Evolutionary conservation across 1,140 invertebrate genomes (phyloP), one percentile per base, ranked within the genome.

Genomic region (Gryon sp.): DNA sequence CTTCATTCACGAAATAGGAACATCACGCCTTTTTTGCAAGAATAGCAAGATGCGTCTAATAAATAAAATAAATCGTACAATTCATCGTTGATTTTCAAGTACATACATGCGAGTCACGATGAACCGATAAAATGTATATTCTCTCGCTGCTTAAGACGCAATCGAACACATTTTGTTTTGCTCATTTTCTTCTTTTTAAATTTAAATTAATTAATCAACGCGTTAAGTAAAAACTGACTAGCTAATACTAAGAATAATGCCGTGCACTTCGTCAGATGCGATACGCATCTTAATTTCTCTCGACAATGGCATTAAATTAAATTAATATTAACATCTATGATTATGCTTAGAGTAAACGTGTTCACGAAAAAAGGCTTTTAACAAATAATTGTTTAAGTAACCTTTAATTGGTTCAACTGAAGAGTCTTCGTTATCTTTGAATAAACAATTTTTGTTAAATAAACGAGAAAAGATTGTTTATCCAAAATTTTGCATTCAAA

Each of bases 221-320:
- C 15, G 16, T 28, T 36, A 72, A 62, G 32, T 62, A 62, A 24
- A 72, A 62, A 52, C 60, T 81, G 79, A 81, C 79, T 81, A 81
- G 79, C 79, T 81, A 76, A 80, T 78, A 74, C 73, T 78, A 80
- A 80, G 22, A 63, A 52, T 57, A 63, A 72, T 72, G 68, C 57
- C 68, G 40, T 55, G 59, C 46, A 48, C 57, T 63, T 62, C 46
- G 48, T n/a, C 57, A 63, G 55, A 63, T 55, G 16, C 55, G 40
- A 59, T 70, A 34, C 41, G 15, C 32, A 36, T 36, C 36, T 52
- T 53, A 52, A 48, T 32, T 66, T 46, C n/a, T 55, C 20, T 41
- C 14, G 11, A 57, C 36, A 57, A 60, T 60, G 66, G 66, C 66
- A 70, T 60, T 70, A 70, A 70, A 48, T 68, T 68, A 68, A 14